Conservation (phyloP, 2,888 invertebrate species). For the Tenthredo distinguenda region DNA sequence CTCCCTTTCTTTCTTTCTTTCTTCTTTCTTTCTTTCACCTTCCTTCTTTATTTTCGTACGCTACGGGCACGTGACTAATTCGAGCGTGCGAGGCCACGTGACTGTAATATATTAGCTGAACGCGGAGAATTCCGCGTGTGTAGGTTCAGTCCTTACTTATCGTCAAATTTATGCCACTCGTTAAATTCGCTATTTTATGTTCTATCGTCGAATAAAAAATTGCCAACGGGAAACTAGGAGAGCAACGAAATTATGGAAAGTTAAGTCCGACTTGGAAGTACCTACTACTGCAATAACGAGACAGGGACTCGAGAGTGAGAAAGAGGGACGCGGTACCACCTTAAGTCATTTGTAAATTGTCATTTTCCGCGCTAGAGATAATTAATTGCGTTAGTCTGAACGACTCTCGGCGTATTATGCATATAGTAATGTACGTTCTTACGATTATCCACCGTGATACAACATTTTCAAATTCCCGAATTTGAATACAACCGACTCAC, state of each 20-base stretch:
- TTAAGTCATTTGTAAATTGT: slow-evolving; percentile 35
- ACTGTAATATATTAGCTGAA: background rate
- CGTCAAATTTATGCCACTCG: background rate
- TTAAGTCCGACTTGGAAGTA: background rate
- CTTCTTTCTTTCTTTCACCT: background rate
- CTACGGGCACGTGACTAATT: slow-evolving; percentile 32
- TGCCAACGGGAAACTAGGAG: background rate
- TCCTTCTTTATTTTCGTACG: background rate
- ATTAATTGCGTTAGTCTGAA: background rate
- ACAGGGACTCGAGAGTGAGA: background rate
- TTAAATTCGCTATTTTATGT: background rate
- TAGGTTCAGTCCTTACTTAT: background rate
- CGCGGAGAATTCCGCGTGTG: background rate
- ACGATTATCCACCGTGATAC: background rate
- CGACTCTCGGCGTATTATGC: background rate
- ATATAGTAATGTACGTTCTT: background rate
- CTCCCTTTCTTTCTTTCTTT: background rate
- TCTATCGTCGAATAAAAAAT: background rate
- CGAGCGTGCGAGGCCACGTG: slow-evolving; percentile 32
- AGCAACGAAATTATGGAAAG: background rate
- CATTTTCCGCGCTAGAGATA: background rate
- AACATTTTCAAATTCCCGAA: no score
- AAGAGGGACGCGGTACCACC: background rate
- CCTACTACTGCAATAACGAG: background rate
- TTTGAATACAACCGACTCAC: no score